These are phyloP conservation scores for Oreonectes daqikongensis DNA, from an alignment of 2,797 vertebrate species.

Conservation along the genomic window DNA sequence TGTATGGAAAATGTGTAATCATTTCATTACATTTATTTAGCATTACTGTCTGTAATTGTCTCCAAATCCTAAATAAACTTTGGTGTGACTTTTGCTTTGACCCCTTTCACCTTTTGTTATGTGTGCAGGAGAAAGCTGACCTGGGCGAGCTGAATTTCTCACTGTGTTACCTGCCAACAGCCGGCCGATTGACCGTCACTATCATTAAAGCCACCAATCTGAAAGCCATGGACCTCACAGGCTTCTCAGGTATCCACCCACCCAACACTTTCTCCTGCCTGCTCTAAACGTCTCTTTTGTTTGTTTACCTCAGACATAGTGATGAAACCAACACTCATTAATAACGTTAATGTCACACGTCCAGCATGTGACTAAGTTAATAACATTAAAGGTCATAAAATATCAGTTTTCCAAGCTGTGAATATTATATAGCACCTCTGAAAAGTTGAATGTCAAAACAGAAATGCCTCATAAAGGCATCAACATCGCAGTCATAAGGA, in stretches of 20 bases:
- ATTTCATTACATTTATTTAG: not conserved
- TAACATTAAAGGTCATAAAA: slow-evolving; percentile 27
- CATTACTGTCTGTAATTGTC: not conserved
- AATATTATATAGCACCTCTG: slow-evolving; percentile 12
- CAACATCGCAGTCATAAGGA: slow-evolving; percentile 17
- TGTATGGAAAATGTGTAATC: not conserved
- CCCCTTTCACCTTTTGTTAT: slow-evolving; percentile 4
- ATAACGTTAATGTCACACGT: not conserved
- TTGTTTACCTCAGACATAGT: too few species aligned
- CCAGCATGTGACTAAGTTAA: slow-evolving; percentile 22
- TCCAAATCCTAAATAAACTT: not conserved
- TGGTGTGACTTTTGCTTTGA: not conserved
- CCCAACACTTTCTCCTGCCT: not conserved
- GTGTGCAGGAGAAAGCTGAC: slow-evolving; percentile 90
- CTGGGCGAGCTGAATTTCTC: slow-evolving; percentile 94
- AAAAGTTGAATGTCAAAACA: slow-evolving; percentile 33
- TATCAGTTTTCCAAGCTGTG: slow-evolving; percentile 17
- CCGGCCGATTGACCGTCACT: slow-evolving; percentile 88
- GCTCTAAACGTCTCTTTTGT: slow-evolving; percentile 9
- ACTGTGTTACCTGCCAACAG: slow-evolving; percentile 92
- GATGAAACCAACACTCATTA: slow-evolving; percentile 29
- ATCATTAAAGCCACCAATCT: slow-evolving; percentile 93
- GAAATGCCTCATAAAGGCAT: slow-evolving; percentile 17
- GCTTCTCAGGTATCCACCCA: slow-evolving; percentile 84
- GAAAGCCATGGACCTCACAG: slow-evolving; percentile 94